phyloP scores from a whole-genome alignment of 2,113 vertebrate genomes.

The Phainopepla nitens region DNA sequence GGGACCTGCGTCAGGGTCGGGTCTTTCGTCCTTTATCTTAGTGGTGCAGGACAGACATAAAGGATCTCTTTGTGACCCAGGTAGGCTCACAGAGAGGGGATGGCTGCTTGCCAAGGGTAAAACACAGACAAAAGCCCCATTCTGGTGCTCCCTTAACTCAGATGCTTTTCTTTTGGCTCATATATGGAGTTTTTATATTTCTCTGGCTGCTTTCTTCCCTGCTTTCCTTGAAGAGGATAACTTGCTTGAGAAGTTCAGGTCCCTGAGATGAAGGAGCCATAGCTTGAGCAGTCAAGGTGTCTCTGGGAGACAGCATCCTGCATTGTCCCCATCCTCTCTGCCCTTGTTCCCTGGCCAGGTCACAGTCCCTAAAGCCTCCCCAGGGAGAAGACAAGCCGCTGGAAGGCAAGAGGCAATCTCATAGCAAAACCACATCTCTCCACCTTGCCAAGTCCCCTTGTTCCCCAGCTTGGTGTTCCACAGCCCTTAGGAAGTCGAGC shows the following conservation, averaged over 20 bases:
- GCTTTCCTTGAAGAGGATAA: neutral
- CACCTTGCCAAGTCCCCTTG: neutral
- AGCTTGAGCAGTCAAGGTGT: neutral
- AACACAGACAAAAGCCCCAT: conserved; percentile 33
- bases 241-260: neutral
- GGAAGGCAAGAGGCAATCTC: neutral
- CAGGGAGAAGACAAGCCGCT: neutral
- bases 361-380: neutral
- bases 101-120: neutral
- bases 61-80: conserved; percentile 45
- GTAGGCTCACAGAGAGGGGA: neutral
- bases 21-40: neutral
- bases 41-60: neutral
- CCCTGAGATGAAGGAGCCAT: neutral
- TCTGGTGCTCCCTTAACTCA: neutral
- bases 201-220: neutral
- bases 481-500: neutral
- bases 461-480: neutral
- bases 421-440: neutral
- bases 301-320: neutral
- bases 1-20: fast-evolving
- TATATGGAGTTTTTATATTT: neutral
- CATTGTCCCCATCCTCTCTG: neutral
- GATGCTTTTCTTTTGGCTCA: conserved; percentile 15
- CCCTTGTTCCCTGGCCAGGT: neutral